Conservation (phyloP, 2,797 vertebrate species). For the Hemitrygon akajei region DNA sequence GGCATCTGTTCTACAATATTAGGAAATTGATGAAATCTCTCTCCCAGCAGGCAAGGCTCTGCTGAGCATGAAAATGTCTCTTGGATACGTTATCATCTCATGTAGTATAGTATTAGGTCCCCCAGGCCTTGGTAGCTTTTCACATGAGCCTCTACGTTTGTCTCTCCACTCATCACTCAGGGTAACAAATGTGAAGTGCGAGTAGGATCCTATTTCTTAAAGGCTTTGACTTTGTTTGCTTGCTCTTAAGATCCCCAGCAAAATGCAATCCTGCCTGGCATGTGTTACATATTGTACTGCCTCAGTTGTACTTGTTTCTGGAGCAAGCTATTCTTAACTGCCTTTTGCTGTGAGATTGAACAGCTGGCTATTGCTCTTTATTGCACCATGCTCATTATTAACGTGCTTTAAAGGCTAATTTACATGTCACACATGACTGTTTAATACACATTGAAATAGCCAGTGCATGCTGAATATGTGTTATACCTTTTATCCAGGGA, state of each 20-base stretch:
- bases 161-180: neutral
- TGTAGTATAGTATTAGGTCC: neutral
- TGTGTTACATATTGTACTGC: neutral
- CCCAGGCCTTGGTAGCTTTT: neutral
- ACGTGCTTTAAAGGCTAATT: conserved; percentile 17
- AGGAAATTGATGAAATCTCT: neutral
- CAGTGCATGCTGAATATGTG: conserved; percentile 8
- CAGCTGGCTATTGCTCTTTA: neutral
- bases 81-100: neutral
- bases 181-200: neutral
- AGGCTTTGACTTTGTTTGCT: neutral
- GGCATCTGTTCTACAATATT: neutral
- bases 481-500: neutral
- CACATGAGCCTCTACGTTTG: neutral
- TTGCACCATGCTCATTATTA: conserved; percentile 1
- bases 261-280: neutral
- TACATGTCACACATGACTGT: conserved; percentile 29
- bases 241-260: neutral
- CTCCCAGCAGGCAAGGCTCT: neutral
- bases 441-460: conserved; percentile 18
- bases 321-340: conserved; percentile 5
- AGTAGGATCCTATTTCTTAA: neutral
- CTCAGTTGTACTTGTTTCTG: neutral
- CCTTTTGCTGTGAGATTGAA: neutral
- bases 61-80: neutral